These are phyloP conservation scores for Gracilinanus agilis DNA, from an alignment of 2,113 vertebrate species.

Conservation along the genomic window DNA sequence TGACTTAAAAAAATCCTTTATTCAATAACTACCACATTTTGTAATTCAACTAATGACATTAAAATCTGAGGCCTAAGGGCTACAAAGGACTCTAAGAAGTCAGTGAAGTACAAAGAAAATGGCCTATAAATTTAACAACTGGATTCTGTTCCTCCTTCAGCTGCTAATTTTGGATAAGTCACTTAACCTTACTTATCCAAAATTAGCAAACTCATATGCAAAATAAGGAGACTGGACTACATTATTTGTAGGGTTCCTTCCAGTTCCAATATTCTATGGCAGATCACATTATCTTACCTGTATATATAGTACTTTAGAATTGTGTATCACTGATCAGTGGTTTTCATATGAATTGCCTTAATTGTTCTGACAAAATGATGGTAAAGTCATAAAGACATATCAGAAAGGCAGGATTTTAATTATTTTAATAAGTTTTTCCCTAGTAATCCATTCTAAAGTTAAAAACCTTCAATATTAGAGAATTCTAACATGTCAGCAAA, in stretches of 20 bases:
- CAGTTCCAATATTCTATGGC: background rate
- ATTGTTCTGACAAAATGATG: background rate
- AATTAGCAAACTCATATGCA: background rate
- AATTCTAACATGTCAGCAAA: slow-evolving; percentile 6
- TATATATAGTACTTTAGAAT: background rate
- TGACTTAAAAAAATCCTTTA: background rate
- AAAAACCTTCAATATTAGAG: background rate
- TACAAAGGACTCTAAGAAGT: background rate
- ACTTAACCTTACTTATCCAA: background rate
- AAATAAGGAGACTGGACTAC: background rate
- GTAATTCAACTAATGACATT: background rate
- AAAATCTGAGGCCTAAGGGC: background rate
- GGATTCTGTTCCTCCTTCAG: background rate
- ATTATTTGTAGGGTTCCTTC: background rate
- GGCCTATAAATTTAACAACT: background rate
- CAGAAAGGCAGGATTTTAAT: background rate
- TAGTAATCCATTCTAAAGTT: background rate
- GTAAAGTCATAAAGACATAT: background rate
- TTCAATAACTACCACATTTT: background rate
- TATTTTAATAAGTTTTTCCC: background rate
- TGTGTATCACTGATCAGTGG: background rate
- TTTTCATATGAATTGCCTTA: background rate
- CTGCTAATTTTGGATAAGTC: background rate
- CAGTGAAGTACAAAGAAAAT: background rate
- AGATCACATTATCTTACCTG: background rate